Percentiles rank a stretch among this genome's conserved stretches.
phyloP scores from a whole-genome alignment of 53 echinoderm and acorn worm genomes.

The Glandiceps talaboti region DNA sequence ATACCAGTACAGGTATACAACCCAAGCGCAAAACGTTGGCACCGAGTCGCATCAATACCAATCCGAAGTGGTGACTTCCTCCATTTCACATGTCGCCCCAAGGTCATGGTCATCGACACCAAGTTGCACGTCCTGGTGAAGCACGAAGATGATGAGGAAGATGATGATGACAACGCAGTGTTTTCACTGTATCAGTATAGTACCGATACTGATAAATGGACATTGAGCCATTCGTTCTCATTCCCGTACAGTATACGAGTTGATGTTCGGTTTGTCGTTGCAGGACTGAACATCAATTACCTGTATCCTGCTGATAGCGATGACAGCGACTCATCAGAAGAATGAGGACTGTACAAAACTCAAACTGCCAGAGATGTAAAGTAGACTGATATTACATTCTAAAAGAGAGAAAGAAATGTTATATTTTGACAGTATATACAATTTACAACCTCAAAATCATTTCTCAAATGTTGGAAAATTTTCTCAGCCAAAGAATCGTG shows the following conservation, averaged over 20 bases:
- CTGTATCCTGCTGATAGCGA: not conserved
- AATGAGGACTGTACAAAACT: no score
- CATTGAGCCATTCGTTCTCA: not conserved
- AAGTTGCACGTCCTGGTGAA: not conserved
- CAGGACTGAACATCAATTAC: not conserved
- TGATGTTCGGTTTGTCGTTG: not conserved
- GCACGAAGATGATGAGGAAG: conserved; percentile 1
- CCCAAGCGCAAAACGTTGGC: not conserved
- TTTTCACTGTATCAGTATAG: not conserved
- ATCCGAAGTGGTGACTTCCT: not conserved
- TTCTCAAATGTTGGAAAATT: no score
- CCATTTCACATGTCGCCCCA: not conserved
- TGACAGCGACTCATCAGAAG: not conserved
- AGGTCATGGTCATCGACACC: not conserved
- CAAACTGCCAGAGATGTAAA: no score
- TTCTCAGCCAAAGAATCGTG: no score
- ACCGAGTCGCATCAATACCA: not conserved
- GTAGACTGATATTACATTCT: no score
- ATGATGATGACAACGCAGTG: not conserved
- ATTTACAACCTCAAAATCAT: no score
- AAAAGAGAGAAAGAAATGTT: no score
- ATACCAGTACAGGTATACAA: not conserved
- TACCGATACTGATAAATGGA: not conserved
- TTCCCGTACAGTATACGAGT: not conserved
- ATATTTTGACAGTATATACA: no score